These are phyloP conservation scores for Pachypeltis micranthus DNA, from an alignment of 1,140 invertebrate genomes.

Conservation along the genomic window DNA sequence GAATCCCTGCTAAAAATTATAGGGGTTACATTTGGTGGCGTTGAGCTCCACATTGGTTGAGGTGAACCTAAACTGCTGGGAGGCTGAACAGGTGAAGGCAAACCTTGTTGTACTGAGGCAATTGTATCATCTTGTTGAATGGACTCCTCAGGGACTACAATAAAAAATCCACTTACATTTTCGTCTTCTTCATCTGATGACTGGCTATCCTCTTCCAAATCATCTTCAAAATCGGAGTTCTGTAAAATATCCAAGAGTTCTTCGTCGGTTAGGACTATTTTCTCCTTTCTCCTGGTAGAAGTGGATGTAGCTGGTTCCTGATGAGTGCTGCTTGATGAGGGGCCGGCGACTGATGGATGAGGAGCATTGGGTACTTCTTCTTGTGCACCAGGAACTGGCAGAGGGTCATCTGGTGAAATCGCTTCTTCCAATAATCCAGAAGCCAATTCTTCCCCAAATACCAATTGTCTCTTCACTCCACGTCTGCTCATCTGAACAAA, in stretches of 20 bases:
- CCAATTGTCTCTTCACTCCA: not conserved
- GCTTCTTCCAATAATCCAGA: slow-evolving; percentile 9
- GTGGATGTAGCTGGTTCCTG: slow-evolving; percentile 7
- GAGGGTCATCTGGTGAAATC: slow-evolving; percentile 5
- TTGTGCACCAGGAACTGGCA: slow-evolving; percentile 3
- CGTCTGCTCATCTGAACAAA: slow-evolving; percentile 5
- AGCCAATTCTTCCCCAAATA: slow-evolving; percentile 6
- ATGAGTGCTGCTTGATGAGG: not conserved
- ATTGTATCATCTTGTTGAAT: not conserved
- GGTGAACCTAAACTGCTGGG: slow-evolving; percentile 4
- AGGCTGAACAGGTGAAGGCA: slow-evolving; percentile 7
- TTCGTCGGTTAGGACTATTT: slow-evolving; percentile 5
- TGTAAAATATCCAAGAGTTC: slow-evolving; percentile 2
- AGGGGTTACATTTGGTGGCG: slow-evolving; percentile 7
- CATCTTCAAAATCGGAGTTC: slow-evolving; percentile 9
- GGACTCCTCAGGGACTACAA: slow-evolving; percentile 5
- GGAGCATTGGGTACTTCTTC: not conserved
- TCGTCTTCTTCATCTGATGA: slow-evolving; percentile 8
- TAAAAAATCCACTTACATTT: slow-evolving; percentile 6
- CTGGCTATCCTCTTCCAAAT: slow-evolving; percentile 8
- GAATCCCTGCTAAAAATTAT: slow-evolving; percentile 5
- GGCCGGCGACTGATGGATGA: slow-evolving; percentile 4
- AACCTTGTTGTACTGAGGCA: slow-evolving; percentile 6
- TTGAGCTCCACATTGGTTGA: slow-evolving; percentile 7
- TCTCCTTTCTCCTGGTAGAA: slow-evolving; percentile 1